Evolutionary conservation across 2,797 vertebrate species (phyloP), one percentile per base, ranked within the genome.

Genomic region (Muscicapa comitata): DNA sequence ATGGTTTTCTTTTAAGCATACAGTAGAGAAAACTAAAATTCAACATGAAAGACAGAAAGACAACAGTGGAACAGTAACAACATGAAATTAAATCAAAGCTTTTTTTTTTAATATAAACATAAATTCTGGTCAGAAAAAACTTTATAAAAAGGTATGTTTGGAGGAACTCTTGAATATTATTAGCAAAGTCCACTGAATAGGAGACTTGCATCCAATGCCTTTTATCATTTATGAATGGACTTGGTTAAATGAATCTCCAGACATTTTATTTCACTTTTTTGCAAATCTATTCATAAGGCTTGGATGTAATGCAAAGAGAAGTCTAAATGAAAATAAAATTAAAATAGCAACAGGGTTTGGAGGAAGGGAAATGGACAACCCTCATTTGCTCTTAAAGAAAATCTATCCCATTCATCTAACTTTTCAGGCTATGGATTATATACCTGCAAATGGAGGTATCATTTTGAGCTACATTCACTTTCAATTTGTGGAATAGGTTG

Each of bases 251-350:
- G 29, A 93, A 47, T 88, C 88, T 93, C 88, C 31, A 76, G 76
- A 81, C 24, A 84, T 19, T 66, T 91, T 66, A 50, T 74, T 88
- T 78, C 47, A 65, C 13, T 73, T 88, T 48, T 90, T 75, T 65
- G n/a, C 13, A 81, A 81, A 77, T 65, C 68, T 88, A 35, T 17
- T 68, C 26, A 21, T 13, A 74, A 90, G 28, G 28, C 54, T 83
- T 78, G 78, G 73, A 75, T 96, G 80, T 68, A 93, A 92, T 82
- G 28, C 45, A 89, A 65, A 94, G 78, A 80, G 47, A 82, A 92
- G 8, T 15, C 67, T 78, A 55, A 20, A 66, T 55, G 42, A 58
- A 90, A 91, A 90, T 47, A 24, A 88, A 95, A 84, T 81, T 29
- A 66, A 90, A 90, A 81, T 28, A 70, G 35, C 19, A 70, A 42